A percentile compares a stretch with the other conserved stretches of the same genome.
These are phyloP conservation scores for Brenthis hecate DNA, from an alignment of 2,888 invertebrate genomes.

Conservation along the genomic window DNA sequence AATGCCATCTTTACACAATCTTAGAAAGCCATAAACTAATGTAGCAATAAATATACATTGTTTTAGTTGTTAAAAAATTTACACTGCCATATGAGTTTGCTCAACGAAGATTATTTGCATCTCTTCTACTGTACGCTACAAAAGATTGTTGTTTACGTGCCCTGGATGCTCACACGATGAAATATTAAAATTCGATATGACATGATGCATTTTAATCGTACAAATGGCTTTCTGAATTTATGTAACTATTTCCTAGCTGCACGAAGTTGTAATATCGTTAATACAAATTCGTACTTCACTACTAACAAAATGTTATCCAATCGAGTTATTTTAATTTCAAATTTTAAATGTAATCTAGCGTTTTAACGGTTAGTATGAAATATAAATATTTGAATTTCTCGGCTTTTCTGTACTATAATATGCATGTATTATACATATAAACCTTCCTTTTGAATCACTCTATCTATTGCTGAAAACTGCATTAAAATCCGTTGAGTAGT, in stretches of 20 bases:
- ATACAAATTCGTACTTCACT: neutral
- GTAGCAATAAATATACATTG: neutral
- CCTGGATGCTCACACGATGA: slow-evolving; percentile 19
- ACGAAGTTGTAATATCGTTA: neutral
- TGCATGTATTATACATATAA: no score
- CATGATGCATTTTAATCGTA: slow-evolving; percentile 22
- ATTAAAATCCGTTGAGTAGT: no score
- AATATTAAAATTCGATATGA: slow-evolving; percentile 28
- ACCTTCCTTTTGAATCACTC: no score
- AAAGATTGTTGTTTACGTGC: slow-evolving; percentile 24
- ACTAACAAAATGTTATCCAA: neutral
- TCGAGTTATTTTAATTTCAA: neutral
- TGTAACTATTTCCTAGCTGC: neutral
- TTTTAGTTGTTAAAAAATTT: slow-evolving; percentile 25
- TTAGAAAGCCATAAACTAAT: neutral
- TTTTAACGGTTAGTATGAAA: no score
- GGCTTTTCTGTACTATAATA: no score
- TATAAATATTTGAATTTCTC: no score
- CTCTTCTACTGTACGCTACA: slow-evolving; percentile 14
- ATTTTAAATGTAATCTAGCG: no score
- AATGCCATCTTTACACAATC: neutral
- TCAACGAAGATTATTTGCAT: slow-evolving; percentile 18
- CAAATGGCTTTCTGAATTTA: slow-evolving; percentile 23
- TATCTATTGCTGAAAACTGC: no score
- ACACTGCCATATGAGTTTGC: neutral